Base-by-base conservation (phyloP, 2,113 vertebrate species). In the Pseudorectes ferrugineus region DNA sequence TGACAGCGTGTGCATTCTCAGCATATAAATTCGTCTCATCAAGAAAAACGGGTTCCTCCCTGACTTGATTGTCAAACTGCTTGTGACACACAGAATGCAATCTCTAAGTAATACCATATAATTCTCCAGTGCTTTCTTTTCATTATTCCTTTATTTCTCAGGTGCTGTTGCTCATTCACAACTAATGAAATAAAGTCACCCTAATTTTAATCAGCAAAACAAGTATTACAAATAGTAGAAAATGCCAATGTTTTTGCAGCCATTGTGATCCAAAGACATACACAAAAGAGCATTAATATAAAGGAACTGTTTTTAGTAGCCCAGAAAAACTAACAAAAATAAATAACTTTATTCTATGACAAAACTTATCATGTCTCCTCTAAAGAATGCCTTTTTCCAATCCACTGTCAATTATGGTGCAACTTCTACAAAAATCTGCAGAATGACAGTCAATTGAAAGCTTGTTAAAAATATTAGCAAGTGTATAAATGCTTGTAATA, bases 41-140 rank as follows among this genome's bases (percentile, higher is more conserved):
- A 90, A 75, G 90, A 92, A 90, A 95, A 96, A 90, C 92, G 77
- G 76, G 88, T 88, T 93, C 82, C 48, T 95, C 74, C 49, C 46
- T 45, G 55, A 72, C 72, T 61, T 54, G 43, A 66, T 1, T 77
- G 59, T 77, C 85, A 77, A 83, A 83, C 38, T 63, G n/a, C 67
- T 85, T 74, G 68, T 63, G 68, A 84, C 90, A 52, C 22, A 45
- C 11, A 57, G 23, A 77, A 46, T 16, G 38, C 70, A 77, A 58
- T 48, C 70, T 52, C 61, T 38, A 51, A 52, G 61, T n/a, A 89
- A 71, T 12, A 82, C 18, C 10, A 5, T 31, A 23, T 71, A 58
- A 49, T 51, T 93, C 63, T 55, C 46, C 31, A 43, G 24, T 24
- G n/a, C 49, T 73, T 92, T 73, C 29, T 80, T 66, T 62, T 66